A percentile compares a stretch with the other conserved stretches of the same genome.
Evolutionary conservation across 1,140 invertebrate species (phyloP).

Genomic region (Zaprionus ornatus): DNA sequence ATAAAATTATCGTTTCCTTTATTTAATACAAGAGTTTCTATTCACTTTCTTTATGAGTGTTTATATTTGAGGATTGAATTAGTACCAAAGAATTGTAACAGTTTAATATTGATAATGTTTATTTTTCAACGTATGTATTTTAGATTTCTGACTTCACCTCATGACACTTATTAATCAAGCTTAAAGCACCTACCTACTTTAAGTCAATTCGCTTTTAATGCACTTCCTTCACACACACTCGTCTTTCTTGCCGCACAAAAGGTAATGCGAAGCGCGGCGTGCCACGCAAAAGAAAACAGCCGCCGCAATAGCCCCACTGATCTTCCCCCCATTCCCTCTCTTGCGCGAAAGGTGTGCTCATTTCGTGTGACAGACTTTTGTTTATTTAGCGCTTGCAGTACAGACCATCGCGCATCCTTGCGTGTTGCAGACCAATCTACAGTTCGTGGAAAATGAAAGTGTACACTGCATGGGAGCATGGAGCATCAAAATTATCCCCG

Average conservation of each 20-base stretch:
- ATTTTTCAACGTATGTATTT: too few relatives aligned
- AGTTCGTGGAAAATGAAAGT: slow-evolving; percentile 15
- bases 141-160: too few relatives aligned
- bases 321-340: not conserved
- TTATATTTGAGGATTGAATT: too few relatives aligned
- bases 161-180: not conserved
- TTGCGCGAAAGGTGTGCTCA: slow-evolving; percentile 33
- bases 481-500: not conserved
- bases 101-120: too few relatives aligned
- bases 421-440: slow-evolving; percentile 18
- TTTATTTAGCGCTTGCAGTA: slow-evolving; percentile 63
- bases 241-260: slow-evolving; percentile 41
- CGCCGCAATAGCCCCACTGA: not conserved
- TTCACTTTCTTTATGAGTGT: too few relatives aligned
- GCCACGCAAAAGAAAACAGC: slow-evolving; percentile 30
- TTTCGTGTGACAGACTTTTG: slow-evolving; percentile 69
- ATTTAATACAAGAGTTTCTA: too few relatives aligned
- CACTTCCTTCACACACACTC: slow-evolving; percentile 56
- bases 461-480: not conserved
- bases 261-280: slow-evolving; percentile 20
- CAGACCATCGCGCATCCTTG: slow-evolving; percentile 22
- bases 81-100: too few relatives aligned
- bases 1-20: not conserved
- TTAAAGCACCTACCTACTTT: not conserved
- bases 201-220: slow-evolving; percentile 59